phyloP scores from a whole-genome alignment of 2,888 invertebrate genomes.

The Pelosia muscerda region DNA sequence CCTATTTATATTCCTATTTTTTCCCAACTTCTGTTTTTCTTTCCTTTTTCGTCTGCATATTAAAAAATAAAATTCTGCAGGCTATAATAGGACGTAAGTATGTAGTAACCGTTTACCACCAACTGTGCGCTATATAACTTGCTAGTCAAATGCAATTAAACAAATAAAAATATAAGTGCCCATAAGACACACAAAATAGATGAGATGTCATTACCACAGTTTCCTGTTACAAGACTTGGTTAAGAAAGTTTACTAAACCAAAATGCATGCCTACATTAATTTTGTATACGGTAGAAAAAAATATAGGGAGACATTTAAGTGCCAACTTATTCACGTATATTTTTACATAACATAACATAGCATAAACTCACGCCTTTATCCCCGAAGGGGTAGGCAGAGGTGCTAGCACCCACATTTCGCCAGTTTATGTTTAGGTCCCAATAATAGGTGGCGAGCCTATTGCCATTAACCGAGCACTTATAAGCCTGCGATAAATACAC shows the following conservation, averaged over 20 bases:
- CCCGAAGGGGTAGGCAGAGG: too few relatives aligned
- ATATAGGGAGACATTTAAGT: not conserved
- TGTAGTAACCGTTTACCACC: too few relatives aligned
- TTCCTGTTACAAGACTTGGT: not conserved
- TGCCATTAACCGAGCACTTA: too few relatives aligned
- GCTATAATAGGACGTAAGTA: too few relatives aligned
- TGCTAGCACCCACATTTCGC: too few relatives aligned
- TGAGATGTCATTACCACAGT: not conserved
- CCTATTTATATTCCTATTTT: not conserved
- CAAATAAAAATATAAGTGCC: constrained; percentile 18
- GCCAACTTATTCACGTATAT: not conserved
- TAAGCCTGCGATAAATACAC: too few relatives aligned
- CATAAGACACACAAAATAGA: constrained; percentile 27
- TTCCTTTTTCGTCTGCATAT: not conserved
- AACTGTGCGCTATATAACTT: not conserved
- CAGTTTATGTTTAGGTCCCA: too few relatives aligned
- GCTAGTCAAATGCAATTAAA: constrained; percentile 23
- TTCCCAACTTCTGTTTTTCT: not conserved
- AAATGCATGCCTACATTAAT: not conserved
- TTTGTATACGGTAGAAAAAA: not conserved
- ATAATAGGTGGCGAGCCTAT: too few relatives aligned
- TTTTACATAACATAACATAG: not conserved
- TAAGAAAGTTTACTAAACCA: not conserved
- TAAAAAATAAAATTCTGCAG: too few relatives aligned
- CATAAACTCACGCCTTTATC: too few relatives aligned